These are phyloP conservation scores for Drymonia ruficornis DNA, from an alignment of 2,888 invertebrate species.

Conservation along the genomic window DNA sequence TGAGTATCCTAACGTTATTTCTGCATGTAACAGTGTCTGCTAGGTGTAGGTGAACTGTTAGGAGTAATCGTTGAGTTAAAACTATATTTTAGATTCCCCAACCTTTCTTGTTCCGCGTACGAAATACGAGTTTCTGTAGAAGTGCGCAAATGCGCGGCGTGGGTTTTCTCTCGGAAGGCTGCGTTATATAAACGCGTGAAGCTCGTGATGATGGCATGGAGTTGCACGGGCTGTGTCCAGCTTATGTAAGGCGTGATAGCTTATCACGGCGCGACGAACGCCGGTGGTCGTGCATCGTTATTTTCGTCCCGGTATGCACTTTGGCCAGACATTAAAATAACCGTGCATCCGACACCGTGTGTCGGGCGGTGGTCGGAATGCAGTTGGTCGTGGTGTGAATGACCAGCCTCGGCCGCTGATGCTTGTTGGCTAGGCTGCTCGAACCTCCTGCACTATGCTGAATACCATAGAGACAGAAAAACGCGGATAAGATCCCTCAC, in stretches of 20 bases:
- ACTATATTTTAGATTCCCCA: conserved; percentile 34
- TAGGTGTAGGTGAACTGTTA: conserved; percentile 18
- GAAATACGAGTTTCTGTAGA: conserved; percentile 44
- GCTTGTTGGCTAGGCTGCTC: background rate
- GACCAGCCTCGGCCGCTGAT: conserved; percentile 28
- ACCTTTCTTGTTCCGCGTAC: conserved; percentile 48
- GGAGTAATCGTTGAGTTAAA: conserved; percentile 30
- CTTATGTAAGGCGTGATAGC: conserved; percentile 70
- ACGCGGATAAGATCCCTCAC: background rate
- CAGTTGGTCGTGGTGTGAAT: conserved; percentile 33
- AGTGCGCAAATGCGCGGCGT: conserved; percentile 53
- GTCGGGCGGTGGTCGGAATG: conserved; percentile 23
- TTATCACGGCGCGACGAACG: conserved; percentile 49
- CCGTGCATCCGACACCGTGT: conserved; percentile 44
- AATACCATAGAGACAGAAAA: background rate
- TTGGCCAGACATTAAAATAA: conserved; percentile 58
- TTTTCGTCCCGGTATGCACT: conserved; percentile 50
- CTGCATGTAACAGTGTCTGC: conserved; percentile 18
- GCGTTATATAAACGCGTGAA: conserved; percentile 28
- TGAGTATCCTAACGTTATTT: conserved; percentile 49
- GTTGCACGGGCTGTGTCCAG: conserved; percentile 57
- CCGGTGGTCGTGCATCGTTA: conserved; percentile 49
- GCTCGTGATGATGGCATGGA: conserved; percentile 35
- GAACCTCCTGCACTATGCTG: background rate
- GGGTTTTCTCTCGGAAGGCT: conserved; percentile 17